phyloP scores from a whole-genome alignment of 2,113 vertebrate genomes.

The Varanus salvator region DNA sequence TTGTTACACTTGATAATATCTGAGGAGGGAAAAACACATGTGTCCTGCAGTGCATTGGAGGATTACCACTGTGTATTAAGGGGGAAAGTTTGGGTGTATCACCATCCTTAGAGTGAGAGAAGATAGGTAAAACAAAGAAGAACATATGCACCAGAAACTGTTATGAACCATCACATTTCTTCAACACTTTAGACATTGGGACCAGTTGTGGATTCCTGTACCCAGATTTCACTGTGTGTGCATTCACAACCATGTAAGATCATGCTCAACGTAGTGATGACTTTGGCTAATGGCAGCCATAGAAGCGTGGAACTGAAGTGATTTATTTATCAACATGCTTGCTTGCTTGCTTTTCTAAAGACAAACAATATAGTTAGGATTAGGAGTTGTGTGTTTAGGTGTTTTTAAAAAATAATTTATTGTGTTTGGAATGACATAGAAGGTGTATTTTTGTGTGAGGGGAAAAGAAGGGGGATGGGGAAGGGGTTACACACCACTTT shows the following conservation, averaged over 20 bases:
- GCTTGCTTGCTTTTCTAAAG: slow-evolving; percentile 9
- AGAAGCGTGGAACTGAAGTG: slow-evolving; percentile 33
- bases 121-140: not conserved
- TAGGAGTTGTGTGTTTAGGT: slow-evolving; percentile 45
- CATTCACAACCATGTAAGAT: not conserved
- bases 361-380: slow-evolving; percentile 22
- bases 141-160: not conserved
- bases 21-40: not conserved
- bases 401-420: slow-evolving; percentile 61
- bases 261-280: slow-evolving; percentile 15
- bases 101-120: not conserved
- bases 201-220: not conserved
- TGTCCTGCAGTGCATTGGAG: not conserved
- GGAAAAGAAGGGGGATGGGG: not conserved
- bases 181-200: not conserved
- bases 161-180: not conserved
- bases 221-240: not conserved
- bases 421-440: slow-evolving; percentile 56
- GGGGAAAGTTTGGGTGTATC: not conserved
- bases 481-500: slow-evolving; percentile 49
- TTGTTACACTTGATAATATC: not conserved
- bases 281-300: slow-evolving; percentile 32
- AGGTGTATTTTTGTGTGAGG: slow-evolving; percentile 49
- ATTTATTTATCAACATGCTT: slow-evolving; percentile 35
- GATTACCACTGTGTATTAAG: not conserved